Conservation (phyloP, 2,888 invertebrate species). For the Cryptocephalus moraei region DNA sequence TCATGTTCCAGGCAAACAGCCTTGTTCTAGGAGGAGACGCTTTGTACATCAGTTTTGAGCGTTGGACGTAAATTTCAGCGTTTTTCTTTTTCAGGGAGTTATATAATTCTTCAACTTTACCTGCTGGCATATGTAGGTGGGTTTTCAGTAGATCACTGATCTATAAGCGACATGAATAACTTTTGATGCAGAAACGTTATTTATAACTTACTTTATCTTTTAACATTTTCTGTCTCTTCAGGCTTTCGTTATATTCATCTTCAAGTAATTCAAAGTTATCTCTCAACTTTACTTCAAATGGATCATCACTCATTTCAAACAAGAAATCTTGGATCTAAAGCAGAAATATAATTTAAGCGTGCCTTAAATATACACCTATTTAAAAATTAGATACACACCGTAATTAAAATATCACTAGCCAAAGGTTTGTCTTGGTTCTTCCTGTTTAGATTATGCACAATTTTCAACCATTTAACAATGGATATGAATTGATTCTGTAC, state of each 20-base stretch:
- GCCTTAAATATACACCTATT: not conserved
- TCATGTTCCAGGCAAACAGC: slow-evolving; percentile 79
- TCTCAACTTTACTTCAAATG: slow-evolving; percentile 91
- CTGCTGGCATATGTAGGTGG: slow-evolving; percentile 72
- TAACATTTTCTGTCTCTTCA: slow-evolving; percentile 79
- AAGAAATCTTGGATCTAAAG: slow-evolving; percentile 72
- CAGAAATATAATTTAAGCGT: not conserved
- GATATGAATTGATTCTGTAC: slow-evolving; percentile 85
- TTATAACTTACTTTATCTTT: slow-evolving; percentile 62
- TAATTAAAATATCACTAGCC: slow-evolving; percentile 83
- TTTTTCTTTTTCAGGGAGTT: slow-evolving; percentile 79
- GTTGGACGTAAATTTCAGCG: slow-evolving; percentile 91
- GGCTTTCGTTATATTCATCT: slow-evolving; percentile 90
- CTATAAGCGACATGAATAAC: slow-evolving; percentile 1
- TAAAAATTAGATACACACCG: slow-evolving; percentile 44
- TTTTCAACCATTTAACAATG: slow-evolving; percentile 87
- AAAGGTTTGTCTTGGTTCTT: slow-evolving; percentile 59
- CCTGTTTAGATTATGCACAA: slow-evolving; percentile 63
- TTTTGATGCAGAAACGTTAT: not conserved
- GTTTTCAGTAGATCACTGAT: slow-evolving; percentile 63
- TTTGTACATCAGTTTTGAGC: slow-evolving; percentile 59
- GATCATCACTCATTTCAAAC: slow-evolving; percentile 94
- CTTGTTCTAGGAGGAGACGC: slow-evolving; percentile 57
- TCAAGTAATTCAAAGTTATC: slow-evolving; percentile 92
- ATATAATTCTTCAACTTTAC: slow-evolving; percentile 83